Base-by-base conservation (phyloP, 2,113 vertebrate genomes). In the Cololabis saira region DNA sequence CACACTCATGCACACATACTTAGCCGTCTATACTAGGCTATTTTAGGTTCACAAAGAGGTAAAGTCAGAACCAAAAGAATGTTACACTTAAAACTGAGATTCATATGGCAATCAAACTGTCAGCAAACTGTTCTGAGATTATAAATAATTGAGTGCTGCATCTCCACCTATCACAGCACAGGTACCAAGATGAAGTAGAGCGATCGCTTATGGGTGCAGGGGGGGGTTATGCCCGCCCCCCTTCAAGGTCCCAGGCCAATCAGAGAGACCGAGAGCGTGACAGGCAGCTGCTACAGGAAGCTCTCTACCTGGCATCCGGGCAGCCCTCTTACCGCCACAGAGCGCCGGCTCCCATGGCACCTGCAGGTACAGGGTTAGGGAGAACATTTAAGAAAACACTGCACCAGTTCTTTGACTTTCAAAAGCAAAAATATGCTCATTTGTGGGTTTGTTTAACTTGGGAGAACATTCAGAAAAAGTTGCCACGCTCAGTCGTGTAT, bases 271-370 rank as follows among this genome's bases (percentile, higher is more conserved):
- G 65, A 17, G 91, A 90, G 81, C 61, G 92, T 9, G 93, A 94
- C 0, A 92, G 94, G 63, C 95, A 95, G 87, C 89, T 96, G 79
- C 91, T 97, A 71, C 94, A 97, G 81, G 94, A 96, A 67, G 88
- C 94, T 18, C 86, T 95, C 14, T 95, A 96, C 62, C 83, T 96
- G 78, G 85, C 95, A 1, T 94, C 94, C 49, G 92, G 92, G 15
- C 93, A 94, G 81, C 80, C 93, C 0, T 87, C 83, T 56, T 88
- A 85, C 83, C 69, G 80, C 37, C 79, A 27, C 82, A 78, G 82
- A 77, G 93, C 74, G 68, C 71, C 83, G 71, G 80, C 86, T 8
- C 24, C 87, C 67, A 76, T 87, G 67, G 48, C 76, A 24, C 67
- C 84, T 48, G 80, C 83, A 64, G 89, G 90, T 91, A 57, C 59